A percentile compares a stretch with the other conserved stretches of the same genome.
These are phyloP conservation scores for Drosophila sproati DNA, from an alignment of 1,140 invertebrate species.

Conservation along the genomic window DNA sequence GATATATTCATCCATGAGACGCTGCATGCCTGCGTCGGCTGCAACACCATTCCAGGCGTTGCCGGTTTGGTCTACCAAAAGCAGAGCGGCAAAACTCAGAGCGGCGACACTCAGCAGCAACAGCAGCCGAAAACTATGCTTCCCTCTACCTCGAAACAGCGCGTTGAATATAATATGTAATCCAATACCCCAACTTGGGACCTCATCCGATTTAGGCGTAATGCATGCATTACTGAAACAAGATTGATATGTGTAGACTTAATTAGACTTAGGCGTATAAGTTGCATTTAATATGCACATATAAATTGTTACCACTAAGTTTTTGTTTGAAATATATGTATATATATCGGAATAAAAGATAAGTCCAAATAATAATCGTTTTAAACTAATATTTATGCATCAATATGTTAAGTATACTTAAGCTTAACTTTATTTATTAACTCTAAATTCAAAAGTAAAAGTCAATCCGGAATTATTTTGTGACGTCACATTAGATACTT, in stretches of 20 bases:
- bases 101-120: constrained; percentile 10
- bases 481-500: too few species aligned
- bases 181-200: neutral
- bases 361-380: too few species aligned
- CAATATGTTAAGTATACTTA: too few species aligned
- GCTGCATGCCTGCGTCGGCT: constrained; percentile 97
- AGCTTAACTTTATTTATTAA: too few species aligned
- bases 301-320: constrained; percentile 7
- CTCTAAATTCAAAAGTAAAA: too few species aligned
- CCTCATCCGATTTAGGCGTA: too few species aligned
- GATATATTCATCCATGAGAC: constrained; percentile 97
- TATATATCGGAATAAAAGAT: neutral
- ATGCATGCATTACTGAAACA: too few species aligned
- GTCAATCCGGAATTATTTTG: too few species aligned
- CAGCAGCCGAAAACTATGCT: constrained; percentile 14
- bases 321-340: constrained; percentile 4
- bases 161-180: constrained; percentile 49
- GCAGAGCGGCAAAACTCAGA: constrained; percentile 44
- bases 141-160: constrained; percentile 54
- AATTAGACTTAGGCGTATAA: constrained; percentile 14
- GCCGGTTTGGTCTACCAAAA: constrained; percentile 68
- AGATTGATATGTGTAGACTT: neutral
- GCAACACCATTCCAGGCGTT: constrained; percentile 86
- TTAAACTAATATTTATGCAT: too few species aligned
- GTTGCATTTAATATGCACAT: constrained; percentile 13